Evolutionary conservation across 2,113 vertebrate species (phyloP), one percentile per base, ranked within the genome.

Genomic region (Toxotes chatareus): DNA sequence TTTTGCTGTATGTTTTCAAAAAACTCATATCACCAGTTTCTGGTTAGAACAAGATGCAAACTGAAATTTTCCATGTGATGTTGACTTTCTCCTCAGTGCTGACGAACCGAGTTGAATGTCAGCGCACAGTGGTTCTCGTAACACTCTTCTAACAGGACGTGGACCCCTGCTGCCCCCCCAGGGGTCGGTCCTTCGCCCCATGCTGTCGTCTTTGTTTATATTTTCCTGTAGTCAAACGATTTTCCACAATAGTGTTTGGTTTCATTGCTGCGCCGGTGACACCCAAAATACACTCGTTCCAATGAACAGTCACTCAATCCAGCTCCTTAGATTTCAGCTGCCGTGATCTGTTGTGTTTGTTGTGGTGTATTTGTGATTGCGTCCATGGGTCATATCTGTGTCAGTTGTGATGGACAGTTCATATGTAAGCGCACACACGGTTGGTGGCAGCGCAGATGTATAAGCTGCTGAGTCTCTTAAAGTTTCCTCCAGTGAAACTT

Each of bases 141-240:
- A 34, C 34, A 8, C 16, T 31, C 1, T 11, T 61, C 66, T 53
- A 40, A 62, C 67, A 79, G 76, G 59, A 71, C 40, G 10, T 47
- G 68, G 77, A 70, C 57, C 44, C 66, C 76, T 63, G 66, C 66
- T 63, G 57, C 53, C 49, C 57, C 44, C 56, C 11, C 31, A 49
- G 55, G 56, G 63, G 63, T 77, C 64, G 60, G 55, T 49, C 63
- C 63, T 60, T 38, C 13, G 3, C 74, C 40, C 2, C 64, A 34
- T 49, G 64, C 74, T 68, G 64, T 60, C 27, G 2, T 31, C 60
- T 8, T 8, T 53, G 73, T 57, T 66, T 34, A 7, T 34, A 10
- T 23, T 31, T 14, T 32, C n/a, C 19, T 36, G 7, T 7, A 34
- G 62, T 46, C 17, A 34, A n/a, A 42, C 44, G n/a, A 44, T 31